Evolutionary conservation across 2,113 vertebrate species (phyloP).

Genomic region (Stigmatopora nigra): DNA sequence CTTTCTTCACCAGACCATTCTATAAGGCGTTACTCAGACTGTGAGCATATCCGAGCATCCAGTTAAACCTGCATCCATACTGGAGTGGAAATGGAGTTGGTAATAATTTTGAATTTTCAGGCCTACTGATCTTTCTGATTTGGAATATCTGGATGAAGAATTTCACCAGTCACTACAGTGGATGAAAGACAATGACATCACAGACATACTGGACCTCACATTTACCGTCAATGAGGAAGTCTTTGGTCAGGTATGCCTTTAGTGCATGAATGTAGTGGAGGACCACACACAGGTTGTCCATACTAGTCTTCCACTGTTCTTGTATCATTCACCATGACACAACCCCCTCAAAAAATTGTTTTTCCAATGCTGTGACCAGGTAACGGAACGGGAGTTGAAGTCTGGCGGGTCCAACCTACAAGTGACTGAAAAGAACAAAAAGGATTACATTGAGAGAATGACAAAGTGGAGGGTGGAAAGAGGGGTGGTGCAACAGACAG

Average conservation of each 20-base stretch:
- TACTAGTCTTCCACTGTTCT: too few relatives aligned
- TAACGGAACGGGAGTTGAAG: slow-evolving; percentile 93
- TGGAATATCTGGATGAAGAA: slow-evolving; percentile 96
- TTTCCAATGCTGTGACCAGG: slow-evolving; percentile 58
- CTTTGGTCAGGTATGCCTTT: slow-evolving; percentile 84
- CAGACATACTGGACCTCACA: slow-evolving; percentile 92
- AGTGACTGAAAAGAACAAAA: slow-evolving; percentile 98
- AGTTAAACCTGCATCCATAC: not conserved
- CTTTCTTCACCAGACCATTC: slow-evolving; percentile 96
- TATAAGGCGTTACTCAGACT: slow-evolving; percentile 93
- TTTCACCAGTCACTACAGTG: slow-evolving; percentile 98
- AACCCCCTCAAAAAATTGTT: too few relatives aligned
- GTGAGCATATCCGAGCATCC: slow-evolving; percentile 70
- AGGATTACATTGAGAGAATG: slow-evolving; percentile 98
- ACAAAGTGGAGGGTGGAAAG: slow-evolving; percentile 93
- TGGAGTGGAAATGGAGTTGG: not conserved
- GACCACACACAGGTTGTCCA: too few relatives aligned
- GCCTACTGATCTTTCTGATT: slow-evolving; percentile 88
- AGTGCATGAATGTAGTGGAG: slow-evolving; percentile 1
- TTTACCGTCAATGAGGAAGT: slow-evolving; percentile 98
- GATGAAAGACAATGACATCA: slow-evolving; percentile 99
- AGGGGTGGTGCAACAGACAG: slow-evolving; percentile 90
- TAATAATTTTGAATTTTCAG: slow-evolving; percentile 52
- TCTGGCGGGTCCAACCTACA: slow-evolving; percentile 91
- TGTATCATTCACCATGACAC: too few relatives aligned